Evolutionary conservation across 2,888 invertebrate genomes (phyloP).

Genomic region (Pheosia gnoma): DNA sequence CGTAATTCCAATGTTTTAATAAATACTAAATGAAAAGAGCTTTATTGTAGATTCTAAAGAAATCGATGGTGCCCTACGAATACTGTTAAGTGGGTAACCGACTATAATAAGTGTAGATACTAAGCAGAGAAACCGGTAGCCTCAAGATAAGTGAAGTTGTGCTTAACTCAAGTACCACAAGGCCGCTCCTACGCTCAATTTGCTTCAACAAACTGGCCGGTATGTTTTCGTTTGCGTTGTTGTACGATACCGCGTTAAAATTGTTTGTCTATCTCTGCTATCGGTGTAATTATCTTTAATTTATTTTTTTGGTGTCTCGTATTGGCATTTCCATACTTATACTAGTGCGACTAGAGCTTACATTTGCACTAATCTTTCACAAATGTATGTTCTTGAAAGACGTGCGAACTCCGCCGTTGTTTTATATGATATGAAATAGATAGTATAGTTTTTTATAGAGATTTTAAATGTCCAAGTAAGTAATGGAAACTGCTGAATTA

Average conservation of each 20-base stretch:
- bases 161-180: slow-evolving; percentile 53
- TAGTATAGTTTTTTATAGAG: background rate
- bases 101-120: slow-evolving; percentile 8
- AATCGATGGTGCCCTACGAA: background rate
- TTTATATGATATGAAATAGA: no score
- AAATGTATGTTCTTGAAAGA: no score
- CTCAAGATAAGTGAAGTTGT: slow-evolving; percentile 63
- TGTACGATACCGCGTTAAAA: slow-evolving; percentile 28
- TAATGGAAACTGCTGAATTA: background rate
- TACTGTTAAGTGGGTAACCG: background rate
- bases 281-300: slow-evolving; percentile 18
- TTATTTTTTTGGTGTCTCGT: slow-evolving; percentile 13
- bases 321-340: background rate
- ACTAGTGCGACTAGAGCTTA: no score
- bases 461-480: slow-evolving; percentile 2
- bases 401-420: no score
- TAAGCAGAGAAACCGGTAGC: slow-evolving; percentile 66
- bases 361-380: no score
- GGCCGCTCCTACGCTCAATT: slow-evolving; percentile 64
- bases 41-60: no score
- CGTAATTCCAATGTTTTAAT: no score
- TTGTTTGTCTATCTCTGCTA: slow-evolving; percentile 26
- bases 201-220: slow-evolving; percentile 55
- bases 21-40: no score
- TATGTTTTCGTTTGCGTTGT: slow-evolving; percentile 36